Evolutionary conservation across 2,888 invertebrate species (phyloP).

Genomic region (Hylaea fasciaria): DNA sequence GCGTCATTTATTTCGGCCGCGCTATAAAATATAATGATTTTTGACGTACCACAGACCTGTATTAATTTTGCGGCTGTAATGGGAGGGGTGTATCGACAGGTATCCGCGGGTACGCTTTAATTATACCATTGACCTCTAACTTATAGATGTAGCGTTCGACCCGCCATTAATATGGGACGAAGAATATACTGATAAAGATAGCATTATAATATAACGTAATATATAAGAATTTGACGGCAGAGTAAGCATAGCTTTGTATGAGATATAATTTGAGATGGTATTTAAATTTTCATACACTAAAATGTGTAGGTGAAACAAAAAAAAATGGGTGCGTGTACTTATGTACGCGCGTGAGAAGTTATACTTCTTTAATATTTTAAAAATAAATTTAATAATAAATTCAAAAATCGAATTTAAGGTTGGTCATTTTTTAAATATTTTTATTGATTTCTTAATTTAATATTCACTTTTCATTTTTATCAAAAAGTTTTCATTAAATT

Average conservation of each 20-base stretch:
- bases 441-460: no score
- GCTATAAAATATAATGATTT: conserved; percentile 84
- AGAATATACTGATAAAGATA: not conserved
- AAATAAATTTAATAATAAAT: no score
- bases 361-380: no score
- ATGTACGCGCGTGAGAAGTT: no score
- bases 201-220: not conserved
- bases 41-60: conserved; percentile 78
- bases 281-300: not conserved
- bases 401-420: no score
- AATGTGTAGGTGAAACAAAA: conserved; percentile 1
- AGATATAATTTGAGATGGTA: no score
- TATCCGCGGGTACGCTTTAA: conserved; percentile 49
- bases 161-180: conserved; percentile 16
- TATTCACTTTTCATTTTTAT: no score
- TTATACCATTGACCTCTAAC: conserved; percentile 52
- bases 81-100: conserved; percentile 69
- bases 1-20: conserved; percentile 82
- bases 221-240: not conserved
- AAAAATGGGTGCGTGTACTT: no score
- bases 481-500: no score
- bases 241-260: no score
- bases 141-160: conserved; percentile 23
- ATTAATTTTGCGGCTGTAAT: conserved; percentile 71
- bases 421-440: no score